A percentile compares a stretch with the other conserved stretches of the same genome.
Conservation (phyloP, 2,113 vertebrate species). For the Hyaena hyaena region DNA sequence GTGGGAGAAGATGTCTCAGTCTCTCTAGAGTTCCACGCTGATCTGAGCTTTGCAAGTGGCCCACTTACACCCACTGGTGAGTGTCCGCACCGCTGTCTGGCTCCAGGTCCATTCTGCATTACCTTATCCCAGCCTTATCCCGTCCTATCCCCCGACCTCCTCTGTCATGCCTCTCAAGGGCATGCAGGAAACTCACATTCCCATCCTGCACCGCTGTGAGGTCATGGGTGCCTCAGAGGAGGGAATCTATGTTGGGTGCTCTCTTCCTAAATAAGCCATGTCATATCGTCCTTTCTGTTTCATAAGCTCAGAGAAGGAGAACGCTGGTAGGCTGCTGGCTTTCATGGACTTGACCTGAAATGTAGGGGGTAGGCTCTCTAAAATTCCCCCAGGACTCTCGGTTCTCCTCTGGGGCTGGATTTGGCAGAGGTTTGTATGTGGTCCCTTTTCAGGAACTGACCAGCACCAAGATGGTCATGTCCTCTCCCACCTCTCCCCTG, state of each 20-base stretch:
- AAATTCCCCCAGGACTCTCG: neutral
- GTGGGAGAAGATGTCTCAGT: too few species aligned
- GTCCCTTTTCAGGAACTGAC: neutral
- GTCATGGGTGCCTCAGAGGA: neutral
- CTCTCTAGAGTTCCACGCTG: neutral
- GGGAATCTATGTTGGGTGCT: neutral
- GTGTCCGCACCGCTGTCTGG: neutral
- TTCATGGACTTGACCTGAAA: neutral
- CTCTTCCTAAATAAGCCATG: neutral
- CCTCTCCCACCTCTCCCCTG: neutral
- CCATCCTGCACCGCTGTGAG: neutral
- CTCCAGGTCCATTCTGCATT: neutral
- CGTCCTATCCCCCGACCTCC: fast-evolving
- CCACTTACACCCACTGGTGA: fast-evolving
- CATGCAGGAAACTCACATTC: neutral
- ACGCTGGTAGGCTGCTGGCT: neutral
- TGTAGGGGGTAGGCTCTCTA: neutral
- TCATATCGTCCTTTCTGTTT: neutral
- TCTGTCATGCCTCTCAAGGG: fast-evolving
- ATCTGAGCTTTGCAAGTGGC: neutral
- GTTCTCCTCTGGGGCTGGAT: neutral
- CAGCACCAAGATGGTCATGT: too few species aligned
- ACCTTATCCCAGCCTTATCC: neutral
- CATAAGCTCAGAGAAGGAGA: neutral
- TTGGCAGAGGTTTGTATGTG: neutral